Percentiles rank a stretch among this genome's conserved stretches.
These are phyloP conservation scores for Orthosia cruda DNA, from an alignment of 2,888 invertebrate species.

Conservation along the genomic window DNA sequence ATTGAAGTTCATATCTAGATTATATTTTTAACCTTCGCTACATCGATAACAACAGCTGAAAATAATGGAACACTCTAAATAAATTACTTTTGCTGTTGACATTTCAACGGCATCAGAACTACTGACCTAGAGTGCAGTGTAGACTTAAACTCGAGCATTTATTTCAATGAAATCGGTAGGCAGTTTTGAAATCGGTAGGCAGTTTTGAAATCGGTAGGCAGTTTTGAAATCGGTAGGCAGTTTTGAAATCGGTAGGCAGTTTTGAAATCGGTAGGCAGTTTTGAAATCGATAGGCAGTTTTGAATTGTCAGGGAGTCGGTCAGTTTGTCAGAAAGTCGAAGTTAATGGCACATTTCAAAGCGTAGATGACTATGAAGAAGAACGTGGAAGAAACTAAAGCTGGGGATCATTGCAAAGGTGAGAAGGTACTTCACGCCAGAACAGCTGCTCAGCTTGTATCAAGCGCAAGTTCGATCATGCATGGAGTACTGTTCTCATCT, in stretches of 20 bases:
- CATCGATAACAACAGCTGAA: constrained; percentile 7
- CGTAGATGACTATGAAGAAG: not conserved
- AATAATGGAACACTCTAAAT: not conserved
- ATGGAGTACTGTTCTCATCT: too few species aligned
- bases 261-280: too few species aligned
- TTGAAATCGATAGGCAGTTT: too few species aligned
- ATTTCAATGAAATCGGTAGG: not conserved
- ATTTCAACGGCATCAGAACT: not conserved
- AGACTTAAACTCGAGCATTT: not conserved
- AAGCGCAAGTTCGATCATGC: too few species aligned
- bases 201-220: too few species aligned
- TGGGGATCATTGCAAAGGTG: too few species aligned
- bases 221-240: too few species aligned
- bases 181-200: too few species aligned
- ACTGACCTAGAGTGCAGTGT: not conserved
- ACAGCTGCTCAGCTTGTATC: too few species aligned
- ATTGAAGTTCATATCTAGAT: constrained; percentile 39
- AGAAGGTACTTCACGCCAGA: too few species aligned
- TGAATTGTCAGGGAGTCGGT: not conserved
- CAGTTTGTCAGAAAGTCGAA: not conserved
- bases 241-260: too few species aligned
- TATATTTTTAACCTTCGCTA: not conserved
- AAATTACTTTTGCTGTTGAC: constrained; percentile 3
- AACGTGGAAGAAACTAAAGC: not conserved
- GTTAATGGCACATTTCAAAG: not conserved